phyloP scores from a whole-genome alignment of 2,888 invertebrate genomes.

The Drosophila leonis region DNA sequence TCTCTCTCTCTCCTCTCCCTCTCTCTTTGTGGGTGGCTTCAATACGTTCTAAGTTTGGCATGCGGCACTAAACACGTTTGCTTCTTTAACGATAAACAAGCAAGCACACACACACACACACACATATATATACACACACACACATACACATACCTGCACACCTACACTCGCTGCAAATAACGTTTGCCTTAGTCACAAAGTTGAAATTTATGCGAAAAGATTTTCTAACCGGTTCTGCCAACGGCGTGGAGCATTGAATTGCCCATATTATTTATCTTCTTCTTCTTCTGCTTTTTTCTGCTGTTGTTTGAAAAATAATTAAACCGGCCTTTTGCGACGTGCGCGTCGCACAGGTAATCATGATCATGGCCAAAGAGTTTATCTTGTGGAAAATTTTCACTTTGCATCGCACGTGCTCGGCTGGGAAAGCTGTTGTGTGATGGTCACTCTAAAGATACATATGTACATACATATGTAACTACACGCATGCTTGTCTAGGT shows the following conservation, averaged over 20 bases:
- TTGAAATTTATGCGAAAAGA: constrained; percentile 48
- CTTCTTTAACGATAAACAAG: constrained; percentile 20
- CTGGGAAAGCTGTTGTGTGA: constrained; percentile 8
- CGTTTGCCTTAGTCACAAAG: constrained; percentile 65
- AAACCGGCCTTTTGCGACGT: constrained; percentile 50
- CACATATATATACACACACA: constrained; percentile 30
- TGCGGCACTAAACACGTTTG: constrained; percentile 35
- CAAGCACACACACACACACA: constrained; percentile 21
- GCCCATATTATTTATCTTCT: constrained; percentile 12
- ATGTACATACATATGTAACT: too few species aligned
- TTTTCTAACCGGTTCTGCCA: constrained; percentile 75
- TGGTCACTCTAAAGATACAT: constrained; percentile 62
- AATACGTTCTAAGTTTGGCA: constrained; percentile 25
- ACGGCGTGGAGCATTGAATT: constrained; percentile 22
- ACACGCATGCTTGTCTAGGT: constrained; percentile 64
- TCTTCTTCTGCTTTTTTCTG: too few species aligned
- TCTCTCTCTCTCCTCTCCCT: background rate
- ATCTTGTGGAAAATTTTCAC: constrained; percentile 66
- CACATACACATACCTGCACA: constrained; percentile 9
- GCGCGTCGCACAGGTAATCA: constrained; percentile 16
- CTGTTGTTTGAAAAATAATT: constrained; percentile 22
- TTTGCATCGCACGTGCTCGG: constrained; percentile 59
- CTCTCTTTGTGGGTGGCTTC: background rate
- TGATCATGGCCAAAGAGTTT: constrained; percentile 64
- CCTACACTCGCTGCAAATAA: constrained; percentile 24